phyloP scores from a whole-genome alignment of 2,113 vertebrate genomes.

The Petrocephalus microphthalmus region DNA sequence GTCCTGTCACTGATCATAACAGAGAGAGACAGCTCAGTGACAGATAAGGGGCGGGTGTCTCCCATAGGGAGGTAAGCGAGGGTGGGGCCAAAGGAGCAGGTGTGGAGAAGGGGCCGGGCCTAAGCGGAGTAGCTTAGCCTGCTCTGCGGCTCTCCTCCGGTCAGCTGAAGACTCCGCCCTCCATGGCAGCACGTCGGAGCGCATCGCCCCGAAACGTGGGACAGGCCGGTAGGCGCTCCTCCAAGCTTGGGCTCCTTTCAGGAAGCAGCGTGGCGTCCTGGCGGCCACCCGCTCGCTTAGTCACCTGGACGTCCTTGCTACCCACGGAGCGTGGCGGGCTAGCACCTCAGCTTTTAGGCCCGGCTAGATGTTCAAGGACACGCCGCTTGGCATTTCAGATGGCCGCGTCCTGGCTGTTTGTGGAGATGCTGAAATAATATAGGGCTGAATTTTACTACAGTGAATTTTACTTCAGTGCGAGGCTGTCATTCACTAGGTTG shows the following conservation, averaged over 20 bases:
- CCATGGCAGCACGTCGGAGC: too few species aligned
- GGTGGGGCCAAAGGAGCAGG: neutral
- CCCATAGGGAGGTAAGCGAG: neutral
- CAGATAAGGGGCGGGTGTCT: neutral
- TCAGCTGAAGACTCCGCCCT: neutral
- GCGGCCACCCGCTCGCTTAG: neutral
- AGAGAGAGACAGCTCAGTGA: neutral
- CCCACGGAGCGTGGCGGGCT: neutral
- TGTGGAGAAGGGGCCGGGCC: neutral
- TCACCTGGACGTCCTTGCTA: slow-evolving; percentile 1
- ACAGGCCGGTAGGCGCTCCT: neutral
- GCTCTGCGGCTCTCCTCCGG: too few species aligned
- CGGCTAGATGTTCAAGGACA: neutral
- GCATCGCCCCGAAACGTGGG: neutral
- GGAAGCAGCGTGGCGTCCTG: slow-evolving; percentile 1
- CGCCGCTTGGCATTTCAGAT: neutral
- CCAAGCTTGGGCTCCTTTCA: slow-evolving; percentile 3
- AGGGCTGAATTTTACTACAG: neutral
- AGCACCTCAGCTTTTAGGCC: neutral
- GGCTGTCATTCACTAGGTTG: neutral
- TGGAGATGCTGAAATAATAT: slow-evolving; percentile 1
- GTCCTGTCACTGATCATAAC: neutral
- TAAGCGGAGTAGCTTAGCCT: neutral
- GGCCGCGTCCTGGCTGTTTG: neutral
- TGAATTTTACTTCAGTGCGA: neutral